Base-by-base conservation (phyloP, 2,113 vertebrate genomes). In the Carassius gibelio region DNA sequence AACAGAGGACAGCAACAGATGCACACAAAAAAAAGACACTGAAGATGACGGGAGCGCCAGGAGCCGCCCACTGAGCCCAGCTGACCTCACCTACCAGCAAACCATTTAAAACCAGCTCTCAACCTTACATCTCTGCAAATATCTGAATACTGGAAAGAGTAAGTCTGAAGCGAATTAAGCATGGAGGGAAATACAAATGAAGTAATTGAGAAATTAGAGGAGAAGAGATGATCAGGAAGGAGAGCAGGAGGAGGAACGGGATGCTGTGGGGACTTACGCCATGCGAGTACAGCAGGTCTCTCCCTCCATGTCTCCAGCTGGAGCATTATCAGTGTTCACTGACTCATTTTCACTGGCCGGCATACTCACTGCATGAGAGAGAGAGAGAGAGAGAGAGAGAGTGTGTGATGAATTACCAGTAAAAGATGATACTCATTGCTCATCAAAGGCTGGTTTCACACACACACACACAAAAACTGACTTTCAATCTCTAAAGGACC, bases 261-360 rank as follows among this genome's bases (percentile, higher is more conserved):
- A 81, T 48, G 80, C 26, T 23, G 26, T 82, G 19, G 83, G 79
- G 86, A 99, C 98, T 99, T 94, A 99, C 98, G 97, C 98, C 87
- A 99, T 94, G 76, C 96, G 93, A 3, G 97, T 96, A 59, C 98
- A 98, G 90, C 98, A 99, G 94, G 96, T 98, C 89, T 99, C 97
- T 74, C 97, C 98, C 85, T 99, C 98, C 89, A 96, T 96, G 80
- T 99, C 98, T 9, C 96, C 96, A 78, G 96, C 96, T 3, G 97
- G 96, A 79, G 95, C 96, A n/a, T 98, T 98, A 91, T 99, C 98
- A 2, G 97, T 98, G 94, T 99, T 99, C 89, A 99, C 97, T 8
- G 98, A 99, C 92, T 99, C 98, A 0, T 96, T 99, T 93, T 99
- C 98, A 10, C 98, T 99, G 84, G 98, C 96, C 78, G 98, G 98